These are phyloP conservation scores for Drosophila meridiana DNA, from an alignment of 2,888 invertebrate species.

Conservation along the genomic window DNA sequence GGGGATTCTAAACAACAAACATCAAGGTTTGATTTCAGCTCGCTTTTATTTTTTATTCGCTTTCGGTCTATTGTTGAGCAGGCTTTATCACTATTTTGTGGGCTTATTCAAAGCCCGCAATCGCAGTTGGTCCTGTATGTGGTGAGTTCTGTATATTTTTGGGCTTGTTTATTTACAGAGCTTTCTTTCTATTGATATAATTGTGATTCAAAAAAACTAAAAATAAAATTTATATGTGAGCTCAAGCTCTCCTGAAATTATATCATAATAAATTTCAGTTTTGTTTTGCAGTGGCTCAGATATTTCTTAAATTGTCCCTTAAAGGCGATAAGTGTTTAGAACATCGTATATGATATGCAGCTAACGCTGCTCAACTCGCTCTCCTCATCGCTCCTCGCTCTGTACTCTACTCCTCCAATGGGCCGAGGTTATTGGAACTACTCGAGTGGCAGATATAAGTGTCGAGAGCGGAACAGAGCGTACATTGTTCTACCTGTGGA, in stretches of 20 bases:
- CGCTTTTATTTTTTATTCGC: background rate
- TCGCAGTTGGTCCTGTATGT: background rate
- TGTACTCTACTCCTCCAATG: background rate
- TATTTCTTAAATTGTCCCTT: background rate
- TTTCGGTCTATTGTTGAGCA: conserved; percentile 7
- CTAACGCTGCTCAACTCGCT: background rate
- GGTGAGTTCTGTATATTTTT: background rate
- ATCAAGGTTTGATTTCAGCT: conserved; percentile 33
- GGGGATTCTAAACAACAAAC: conserved; percentile 29
- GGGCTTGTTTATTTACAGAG: too few relatives aligned
- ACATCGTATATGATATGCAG: conserved; percentile 5
- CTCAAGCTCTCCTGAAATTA: background rate
- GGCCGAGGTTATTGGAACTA: conserved; percentile 42
- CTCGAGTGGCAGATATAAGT: conserved; percentile 51
- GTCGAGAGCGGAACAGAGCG: conserved; percentile 10
- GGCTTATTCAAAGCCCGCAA: conserved; percentile 15
- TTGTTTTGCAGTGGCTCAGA: background rate
- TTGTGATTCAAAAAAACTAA: background rate
- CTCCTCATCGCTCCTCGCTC: too few relatives aligned
- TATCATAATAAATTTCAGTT: background rate
- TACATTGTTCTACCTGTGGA: conserved; percentile 30
- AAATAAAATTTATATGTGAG: background rate
- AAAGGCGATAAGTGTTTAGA: background rate
- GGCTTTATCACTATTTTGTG: conserved; percentile 12
- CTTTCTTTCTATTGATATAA: background rate